These are phyloP conservation scores for Urechis unicinctus DNA, from an alignment of 2,888 invertebrate species.

Conservation along the genomic window DNA sequence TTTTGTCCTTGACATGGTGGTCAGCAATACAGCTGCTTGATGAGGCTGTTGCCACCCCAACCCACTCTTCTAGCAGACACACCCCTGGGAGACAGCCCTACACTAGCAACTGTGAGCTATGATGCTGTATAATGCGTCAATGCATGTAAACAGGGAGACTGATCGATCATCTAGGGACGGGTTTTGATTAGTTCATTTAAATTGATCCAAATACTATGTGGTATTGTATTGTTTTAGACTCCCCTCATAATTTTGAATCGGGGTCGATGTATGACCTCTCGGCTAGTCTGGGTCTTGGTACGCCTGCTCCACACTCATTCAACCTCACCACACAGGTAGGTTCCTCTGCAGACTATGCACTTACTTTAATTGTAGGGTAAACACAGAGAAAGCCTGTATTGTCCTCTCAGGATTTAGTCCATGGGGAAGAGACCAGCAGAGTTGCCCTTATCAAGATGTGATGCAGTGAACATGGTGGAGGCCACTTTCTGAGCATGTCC, in stretches of 20 bases:
- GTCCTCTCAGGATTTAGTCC: too few relatives aligned
- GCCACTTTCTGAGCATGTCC: too few relatives aligned
- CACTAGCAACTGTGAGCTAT: too few relatives aligned
- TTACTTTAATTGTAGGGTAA: neutral
- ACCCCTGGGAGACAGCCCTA: too few relatives aligned
- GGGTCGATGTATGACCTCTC: neutral
- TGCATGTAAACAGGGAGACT: neutral
- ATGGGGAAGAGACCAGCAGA: too few relatives aligned
- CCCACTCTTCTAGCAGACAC: conserved; percentile 2
- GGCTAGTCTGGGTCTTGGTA: neutral
- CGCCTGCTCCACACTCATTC: neutral
- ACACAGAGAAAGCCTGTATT: neutral
- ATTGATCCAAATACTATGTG: too few relatives aligned
- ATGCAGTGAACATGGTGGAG: too few relatives aligned
- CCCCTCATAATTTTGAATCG: neutral
- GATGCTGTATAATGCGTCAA: neutral
- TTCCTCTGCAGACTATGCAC: too few relatives aligned
- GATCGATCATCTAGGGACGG: neutral
- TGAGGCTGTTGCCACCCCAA: conserved; percentile 32
- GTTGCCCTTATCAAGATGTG: too few relatives aligned
- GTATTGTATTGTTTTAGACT: neutral
- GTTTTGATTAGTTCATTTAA: too few relatives aligned
- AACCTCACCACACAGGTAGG: neutral
- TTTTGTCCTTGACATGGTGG: too few relatives aligned
- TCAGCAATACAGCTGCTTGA: conserved; percentile 34